Percentiles rank a stretch among this genome's conserved stretches.
These are phyloP conservation scores for Perodicticus potto DNA, from an alignment of 2,797 vertebrate genomes.

Conservation along the genomic window DNA sequence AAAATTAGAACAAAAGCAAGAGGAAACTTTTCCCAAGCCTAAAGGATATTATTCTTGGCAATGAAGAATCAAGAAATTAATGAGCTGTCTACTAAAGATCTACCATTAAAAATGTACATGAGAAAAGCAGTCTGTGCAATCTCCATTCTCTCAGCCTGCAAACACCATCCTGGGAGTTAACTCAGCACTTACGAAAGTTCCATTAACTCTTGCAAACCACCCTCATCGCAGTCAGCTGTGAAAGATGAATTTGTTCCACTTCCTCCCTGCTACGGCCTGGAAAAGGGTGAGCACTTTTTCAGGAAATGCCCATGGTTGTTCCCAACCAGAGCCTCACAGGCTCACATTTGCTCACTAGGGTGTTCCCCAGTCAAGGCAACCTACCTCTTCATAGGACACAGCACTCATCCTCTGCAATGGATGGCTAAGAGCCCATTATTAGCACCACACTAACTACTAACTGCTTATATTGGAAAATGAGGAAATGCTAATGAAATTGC, in stretches of 20 bases:
- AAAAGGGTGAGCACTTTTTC: slow-evolving; percentile 1
- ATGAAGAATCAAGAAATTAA: slow-evolving; percentile 84
- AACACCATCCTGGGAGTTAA: slow-evolving; percentile 72
- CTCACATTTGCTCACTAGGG: neutral
- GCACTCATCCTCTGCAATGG: neutral
- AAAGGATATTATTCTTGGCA: slow-evolving; percentile 79
- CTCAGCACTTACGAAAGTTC: slow-evolving; percentile 72
- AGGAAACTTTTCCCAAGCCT: slow-evolving; percentile 55
- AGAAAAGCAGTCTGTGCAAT: slow-evolving; percentile 68
- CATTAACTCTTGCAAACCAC: slow-evolving; percentile 72
- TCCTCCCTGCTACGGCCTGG: neutral
- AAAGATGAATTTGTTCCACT: slow-evolving; percentile 43
- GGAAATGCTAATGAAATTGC: slow-evolving; percentile 74
- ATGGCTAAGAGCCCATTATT: neutral
- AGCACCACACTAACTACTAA: slow-evolving; percentile 40
- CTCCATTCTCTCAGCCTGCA: slow-evolving; percentile 43
- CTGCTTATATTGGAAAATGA: slow-evolving; percentile 71
- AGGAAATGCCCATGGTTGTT: neutral
- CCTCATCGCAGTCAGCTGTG: slow-evolving; percentile 19
- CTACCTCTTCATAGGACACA: neutral
- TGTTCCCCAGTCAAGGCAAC: neutral
- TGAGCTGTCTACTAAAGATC: slow-evolving; percentile 74
- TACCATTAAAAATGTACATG: slow-evolving; percentile 77
- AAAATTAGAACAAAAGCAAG: slow-evolving; percentile 69
- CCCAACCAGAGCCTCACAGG: neutral